These are phyloP conservation scores for Micromussa lordhowensis DNA, from an alignment of 92 coral and sea anemone species.

Conservation along the genomic window DNA sequence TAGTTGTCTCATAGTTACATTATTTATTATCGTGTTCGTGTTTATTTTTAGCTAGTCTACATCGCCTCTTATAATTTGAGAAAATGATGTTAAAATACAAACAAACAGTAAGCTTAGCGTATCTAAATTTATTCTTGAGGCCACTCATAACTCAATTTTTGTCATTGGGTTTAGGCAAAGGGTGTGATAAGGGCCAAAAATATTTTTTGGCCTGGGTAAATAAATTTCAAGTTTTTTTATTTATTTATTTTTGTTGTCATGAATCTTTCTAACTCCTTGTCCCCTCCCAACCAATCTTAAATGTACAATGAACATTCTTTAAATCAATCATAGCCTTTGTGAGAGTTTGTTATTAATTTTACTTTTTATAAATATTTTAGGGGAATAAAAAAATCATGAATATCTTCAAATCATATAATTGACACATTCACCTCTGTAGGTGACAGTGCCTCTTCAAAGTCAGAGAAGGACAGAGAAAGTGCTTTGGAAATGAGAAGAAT, in stretches of 20 bases:
- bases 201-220: slow-evolving; percentile 29
- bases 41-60: slow-evolving; percentile 10
- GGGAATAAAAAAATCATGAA: neutral
- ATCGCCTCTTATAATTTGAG: too few relatives aligned
- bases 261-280: neutral
- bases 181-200: slow-evolving; percentile 26
- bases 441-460: neutral
- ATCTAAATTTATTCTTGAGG: slow-evolving; percentile 30
- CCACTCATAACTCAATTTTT: slow-evolving; percentile 38
- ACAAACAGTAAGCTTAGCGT: slow-evolving; percentile 10
- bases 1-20: slow-evolving; percentile 7
- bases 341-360: neutral
- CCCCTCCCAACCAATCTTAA: neutral
- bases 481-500: slow-evolving; percentile 23
- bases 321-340: neutral
- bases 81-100: too few relatives aligned
- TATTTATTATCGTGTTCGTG: slow-evolving; percentile 10
- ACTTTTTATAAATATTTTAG: neutral
- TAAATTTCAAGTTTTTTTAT: slow-evolving; percentile 25
- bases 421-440: neutral
- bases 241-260: slow-evolving; percentile 16
- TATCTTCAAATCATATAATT: too few relatives aligned
- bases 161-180: slow-evolving; percentile 28
- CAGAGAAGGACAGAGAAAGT: slow-evolving; percentile 26
- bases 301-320: neutral